phyloP scores from a whole-genome alignment of 1,140 invertebrate genomes.

The Temnothorax curvispinosus region DNA sequence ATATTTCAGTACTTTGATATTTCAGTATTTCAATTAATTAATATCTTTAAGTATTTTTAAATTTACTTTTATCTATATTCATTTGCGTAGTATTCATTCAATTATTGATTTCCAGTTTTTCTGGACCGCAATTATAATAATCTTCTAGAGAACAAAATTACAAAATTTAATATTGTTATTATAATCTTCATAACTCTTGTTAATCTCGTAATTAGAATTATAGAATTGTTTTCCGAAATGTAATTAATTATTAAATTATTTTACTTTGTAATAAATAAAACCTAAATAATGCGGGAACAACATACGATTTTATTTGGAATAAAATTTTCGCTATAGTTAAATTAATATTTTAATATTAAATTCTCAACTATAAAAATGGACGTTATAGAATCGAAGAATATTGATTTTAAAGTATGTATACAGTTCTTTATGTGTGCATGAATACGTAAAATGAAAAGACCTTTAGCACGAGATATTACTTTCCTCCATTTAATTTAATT shows the following conservation, averaged over 20 bases:
- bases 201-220: neutral
- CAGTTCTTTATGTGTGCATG: neutral
- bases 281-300: neutral
- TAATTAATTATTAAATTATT: conserved; percentile 44
- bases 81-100: neutral
- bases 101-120: neutral
- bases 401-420: neutral
- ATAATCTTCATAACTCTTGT: neutral
- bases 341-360: conserved; percentile 8
- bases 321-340: neutral
- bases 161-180: conserved; percentile 1
- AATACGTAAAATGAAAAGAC: neutral
- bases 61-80: neutral
- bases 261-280: conserved; percentile 37
- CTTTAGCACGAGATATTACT: neutral
- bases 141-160: neutral
- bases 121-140: neutral
- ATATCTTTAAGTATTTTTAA: neutral
- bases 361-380: neutral
- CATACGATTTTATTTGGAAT: conserved; percentile 1
- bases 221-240: neutral
- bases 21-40: neutral
- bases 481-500: conserved; percentile 78
- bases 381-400: conserved; percentile 20
- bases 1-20: neutral